These are phyloP conservation scores for Copidosoma aretas DNA, from an alignment of 2,888 invertebrate genomes.

Conservation along the genomic window DNA sequence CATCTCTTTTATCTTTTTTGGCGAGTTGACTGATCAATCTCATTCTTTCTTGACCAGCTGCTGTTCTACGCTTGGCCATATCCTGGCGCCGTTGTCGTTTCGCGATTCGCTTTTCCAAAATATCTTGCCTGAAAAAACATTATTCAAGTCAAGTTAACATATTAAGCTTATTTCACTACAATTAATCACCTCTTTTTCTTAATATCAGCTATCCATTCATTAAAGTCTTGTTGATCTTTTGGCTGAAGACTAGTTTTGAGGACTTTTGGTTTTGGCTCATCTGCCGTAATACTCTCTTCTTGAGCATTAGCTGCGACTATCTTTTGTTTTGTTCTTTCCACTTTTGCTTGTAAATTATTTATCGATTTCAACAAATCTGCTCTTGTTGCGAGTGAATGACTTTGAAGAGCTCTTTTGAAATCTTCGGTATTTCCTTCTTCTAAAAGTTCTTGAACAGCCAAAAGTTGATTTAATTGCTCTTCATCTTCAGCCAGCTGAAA, in stretches of 20 bases:
- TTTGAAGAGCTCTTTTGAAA: constrained; percentile 75
- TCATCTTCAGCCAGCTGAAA: constrained; percentile 82
- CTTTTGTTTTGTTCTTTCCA: constrained; percentile 80
- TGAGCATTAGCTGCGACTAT: constrained; percentile 74
- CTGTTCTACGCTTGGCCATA: constrained; percentile 87
- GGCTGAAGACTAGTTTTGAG: constrained; percentile 61
- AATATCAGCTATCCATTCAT: constrained; percentile 67
- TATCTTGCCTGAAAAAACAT: constrained; percentile 69
- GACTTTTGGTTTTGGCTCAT: constrained; percentile 64
- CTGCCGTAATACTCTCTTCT: constrained; percentile 68
- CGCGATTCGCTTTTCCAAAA: constrained; percentile 74
- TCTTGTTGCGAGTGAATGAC: constrained; percentile 76
- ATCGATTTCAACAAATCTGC: constrained; percentile 83
- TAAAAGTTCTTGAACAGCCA: constrained; percentile 77
- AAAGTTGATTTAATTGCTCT: constrained; percentile 79
- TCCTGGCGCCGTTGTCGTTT: constrained; percentile 84
- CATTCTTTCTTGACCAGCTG: constrained; percentile 94
- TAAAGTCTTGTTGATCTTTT: constrained; percentile 65
- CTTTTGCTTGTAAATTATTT: constrained; percentile 71
- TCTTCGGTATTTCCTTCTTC: constrained; percentile 79
- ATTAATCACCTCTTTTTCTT: constrained; percentile 68
- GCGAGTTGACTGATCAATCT: constrained; percentile 90
- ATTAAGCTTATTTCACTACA: constrained; percentile 2
- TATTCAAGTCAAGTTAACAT: neutral
- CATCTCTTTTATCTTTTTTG: constrained; percentile 77